Evolutionary conservation across 2,797 vertebrate species (phyloP).

Genomic region (Buceros bicornis): DNA sequence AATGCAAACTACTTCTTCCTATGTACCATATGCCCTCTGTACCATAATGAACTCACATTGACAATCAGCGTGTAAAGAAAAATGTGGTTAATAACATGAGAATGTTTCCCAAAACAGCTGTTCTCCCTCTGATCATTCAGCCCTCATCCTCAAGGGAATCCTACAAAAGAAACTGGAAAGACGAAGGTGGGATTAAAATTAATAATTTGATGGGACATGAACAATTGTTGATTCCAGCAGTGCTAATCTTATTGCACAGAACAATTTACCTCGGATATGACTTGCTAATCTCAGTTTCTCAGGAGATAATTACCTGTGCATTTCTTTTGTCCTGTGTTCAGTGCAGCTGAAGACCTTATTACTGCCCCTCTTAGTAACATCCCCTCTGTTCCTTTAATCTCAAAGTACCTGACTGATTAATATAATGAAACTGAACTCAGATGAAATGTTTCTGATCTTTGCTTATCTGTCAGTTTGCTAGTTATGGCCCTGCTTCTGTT

Average conservation of each 20-base stretch:
- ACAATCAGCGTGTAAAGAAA: neutral
- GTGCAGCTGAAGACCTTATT: constrained; percentile 51
- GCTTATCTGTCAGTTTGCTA: constrained; percentile 14
- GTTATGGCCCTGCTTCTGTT: neutral
- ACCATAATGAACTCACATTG: neutral
- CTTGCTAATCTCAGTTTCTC: constrained; percentile 37
- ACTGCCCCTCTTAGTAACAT: constrained; percentile 10
- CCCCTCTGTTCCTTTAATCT: constrained; percentile 32
- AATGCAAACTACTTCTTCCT: neutral
- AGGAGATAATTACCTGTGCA: constrained; percentile 50
- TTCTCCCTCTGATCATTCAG: neutral
- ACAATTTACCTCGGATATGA: neutral
- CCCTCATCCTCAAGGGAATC: neutral
- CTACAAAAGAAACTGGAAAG: neutral
- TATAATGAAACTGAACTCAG: constrained; percentile 43
- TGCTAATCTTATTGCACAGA: neutral
- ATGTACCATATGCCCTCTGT: neutral
- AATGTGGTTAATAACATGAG: neutral
- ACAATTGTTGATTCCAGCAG: neutral
- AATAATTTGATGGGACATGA: neutral
- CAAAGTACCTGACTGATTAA: constrained; percentile 43
- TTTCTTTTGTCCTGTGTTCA: constrained; percentile 29
- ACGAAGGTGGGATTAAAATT: neutral
- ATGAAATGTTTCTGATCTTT: constrained; percentile 22
- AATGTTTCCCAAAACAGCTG: neutral